Percentiles rank a stretch among this genome's conserved stretches.
These are phyloP conservation scores for Xiphophorus hellerii DNA, from an alignment of 2,113 vertebrate genomes.

Conservation along the genomic window DNA sequence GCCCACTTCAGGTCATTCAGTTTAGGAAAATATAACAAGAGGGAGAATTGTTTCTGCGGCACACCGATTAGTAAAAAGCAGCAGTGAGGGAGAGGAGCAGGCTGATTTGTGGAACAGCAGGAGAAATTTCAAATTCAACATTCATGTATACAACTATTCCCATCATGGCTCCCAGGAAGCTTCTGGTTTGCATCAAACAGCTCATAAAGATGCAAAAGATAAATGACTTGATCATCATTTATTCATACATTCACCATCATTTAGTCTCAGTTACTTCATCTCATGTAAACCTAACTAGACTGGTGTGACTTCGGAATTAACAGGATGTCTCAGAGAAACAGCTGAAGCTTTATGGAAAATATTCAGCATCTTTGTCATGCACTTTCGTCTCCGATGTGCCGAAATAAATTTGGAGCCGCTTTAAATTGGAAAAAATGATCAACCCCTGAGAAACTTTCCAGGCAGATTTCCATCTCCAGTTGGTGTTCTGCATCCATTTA, in stretches of 20 bases:
- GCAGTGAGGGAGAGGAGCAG: background rate
- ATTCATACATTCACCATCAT: background rate
- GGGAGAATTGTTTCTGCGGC: background rate
- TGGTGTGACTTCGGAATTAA: background rate
- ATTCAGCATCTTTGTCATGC: background rate
- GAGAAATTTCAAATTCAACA: background rate
- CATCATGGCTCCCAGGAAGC: slow-evolving; percentile 7
- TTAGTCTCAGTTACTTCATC: background rate
- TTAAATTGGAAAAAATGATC: too few relatives aligned
- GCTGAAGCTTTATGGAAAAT: background rate
- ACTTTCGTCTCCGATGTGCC: background rate
- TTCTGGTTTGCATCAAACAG: slow-evolving; percentile 2
- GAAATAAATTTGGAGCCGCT: background rate
- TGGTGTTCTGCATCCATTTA: background rate
- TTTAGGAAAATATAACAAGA: background rate
- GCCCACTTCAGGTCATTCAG: background rate
- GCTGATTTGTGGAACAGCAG: too few relatives aligned
- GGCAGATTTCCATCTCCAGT: too few relatives aligned
- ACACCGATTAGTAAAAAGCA: background rate
- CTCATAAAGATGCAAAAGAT: background rate
- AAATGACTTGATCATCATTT: slow-evolving; percentile 4
- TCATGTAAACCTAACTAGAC: background rate
- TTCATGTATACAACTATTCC: background rate
- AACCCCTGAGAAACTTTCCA: too few relatives aligned
- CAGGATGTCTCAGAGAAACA: background rate